Conservation (phyloP, 2,888 invertebrate genomes). For the Dorcus parallelipipedus region DNA sequence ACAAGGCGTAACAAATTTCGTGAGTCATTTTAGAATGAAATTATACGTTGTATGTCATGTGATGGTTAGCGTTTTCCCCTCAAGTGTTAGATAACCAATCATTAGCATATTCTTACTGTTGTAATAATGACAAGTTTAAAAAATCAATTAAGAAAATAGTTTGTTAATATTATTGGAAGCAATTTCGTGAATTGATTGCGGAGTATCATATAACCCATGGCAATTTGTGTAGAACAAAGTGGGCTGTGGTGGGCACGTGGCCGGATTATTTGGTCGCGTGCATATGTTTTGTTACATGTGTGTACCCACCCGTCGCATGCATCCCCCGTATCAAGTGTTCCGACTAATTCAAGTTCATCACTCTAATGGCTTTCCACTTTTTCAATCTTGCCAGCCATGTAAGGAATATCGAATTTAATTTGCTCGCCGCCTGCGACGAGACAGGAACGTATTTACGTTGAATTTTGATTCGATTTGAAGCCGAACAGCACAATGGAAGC, state of each 20-base stretch:
- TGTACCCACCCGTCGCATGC: constrained; percentile 22
- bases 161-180: constrained; percentile 12
- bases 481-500: constrained; percentile 34
- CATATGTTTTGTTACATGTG: constrained; percentile 35
- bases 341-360: constrained; percentile 31
- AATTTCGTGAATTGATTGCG: constrained; percentile 33
- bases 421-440: constrained; percentile 14
- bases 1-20: no score
- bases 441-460: constrained; percentile 35
- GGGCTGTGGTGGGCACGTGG: constrained; percentile 31
- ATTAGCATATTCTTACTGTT: no score
- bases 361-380: constrained; percentile 29
- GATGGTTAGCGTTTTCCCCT: no score
- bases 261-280: constrained; percentile 37
- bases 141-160: no score
- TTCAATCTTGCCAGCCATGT: constrained; percentile 19
- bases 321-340: constrained; percentile 20
- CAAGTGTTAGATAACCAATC: no score
- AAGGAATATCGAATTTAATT: constrained; percentile 27
- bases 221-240: constrained; percentile 32
- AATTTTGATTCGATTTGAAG: constrained; percentile 39
- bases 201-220: constrained; percentile 30
- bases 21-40: no score
- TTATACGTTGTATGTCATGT: no score
- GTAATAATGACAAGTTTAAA: no score